Evolutionary conservation across 2,113 vertebrate genomes (phyloP).

Genomic region (Melanotaenia duboulayi): DNA sequence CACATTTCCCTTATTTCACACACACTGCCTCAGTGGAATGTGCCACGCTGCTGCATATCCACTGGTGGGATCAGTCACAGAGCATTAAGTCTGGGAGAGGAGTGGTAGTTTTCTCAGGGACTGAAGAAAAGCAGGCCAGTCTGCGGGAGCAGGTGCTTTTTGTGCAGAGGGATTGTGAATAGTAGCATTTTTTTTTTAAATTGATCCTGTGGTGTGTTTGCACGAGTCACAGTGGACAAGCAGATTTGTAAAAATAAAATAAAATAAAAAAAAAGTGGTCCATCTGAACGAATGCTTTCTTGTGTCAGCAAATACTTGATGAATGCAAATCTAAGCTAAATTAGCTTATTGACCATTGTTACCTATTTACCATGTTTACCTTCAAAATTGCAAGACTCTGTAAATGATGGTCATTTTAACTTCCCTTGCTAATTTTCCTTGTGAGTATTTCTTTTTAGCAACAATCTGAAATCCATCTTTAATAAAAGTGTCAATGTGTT

Average conservation of each 20-base stretch:
- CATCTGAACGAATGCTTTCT: neutral
- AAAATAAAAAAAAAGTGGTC: neutral
- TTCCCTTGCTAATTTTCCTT: too few relatives aligned
- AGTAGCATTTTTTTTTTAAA: constrained; percentile 24
- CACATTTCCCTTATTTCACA: constrained; percentile 69
- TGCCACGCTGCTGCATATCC: constrained; percentile 52
- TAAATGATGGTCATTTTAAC: too few relatives aligned
- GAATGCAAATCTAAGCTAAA: too few relatives aligned
- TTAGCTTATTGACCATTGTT: too few relatives aligned
- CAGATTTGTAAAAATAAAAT: neutral
- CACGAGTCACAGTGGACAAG: neutral
- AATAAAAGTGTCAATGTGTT: too few relatives aligned
- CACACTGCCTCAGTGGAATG: constrained; percentile 63
- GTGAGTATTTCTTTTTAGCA: too few relatives aligned
- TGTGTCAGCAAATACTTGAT: too few relatives aligned
- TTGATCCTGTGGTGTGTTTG: neutral
- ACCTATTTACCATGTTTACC: too few relatives aligned
- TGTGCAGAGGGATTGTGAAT: neutral
- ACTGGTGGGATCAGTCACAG: constrained; percentile 68
- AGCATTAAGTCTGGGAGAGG: constrained; percentile 60
- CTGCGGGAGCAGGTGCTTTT: constrained; percentile 47
- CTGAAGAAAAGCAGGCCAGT: constrained; percentile 19
- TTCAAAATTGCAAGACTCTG: too few relatives aligned
- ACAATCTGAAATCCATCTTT: too few relatives aligned
- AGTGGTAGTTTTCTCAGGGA: constrained; percentile 18